A percentile compares a stretch with the other conserved stretches of the same genome.
Evolutionary conservation across 2,888 invertebrate genomes (phyloP).

Genomic region (Caenorhabditis sinica): DNA sequence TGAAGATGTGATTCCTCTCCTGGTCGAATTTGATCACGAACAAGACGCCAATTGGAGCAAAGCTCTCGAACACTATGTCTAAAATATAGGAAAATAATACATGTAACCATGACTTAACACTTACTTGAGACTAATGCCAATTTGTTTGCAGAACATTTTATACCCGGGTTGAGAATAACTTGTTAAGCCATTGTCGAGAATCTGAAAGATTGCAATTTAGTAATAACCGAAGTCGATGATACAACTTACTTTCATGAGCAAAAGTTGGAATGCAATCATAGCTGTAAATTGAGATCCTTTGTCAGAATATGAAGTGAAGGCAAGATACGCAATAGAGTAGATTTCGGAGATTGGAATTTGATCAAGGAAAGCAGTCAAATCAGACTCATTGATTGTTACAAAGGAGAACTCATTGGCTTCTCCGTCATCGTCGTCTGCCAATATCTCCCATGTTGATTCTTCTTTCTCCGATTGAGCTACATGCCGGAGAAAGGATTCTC

Average conservation of each 20-base stretch:
- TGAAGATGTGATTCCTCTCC: conserved; percentile 72
- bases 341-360: conserved; percentile 80
- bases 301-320: conserved; percentile 76
- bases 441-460: conserved; percentile 74
- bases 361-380: conserved; percentile 78
- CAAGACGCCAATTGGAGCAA: conserved; percentile 77
- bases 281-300: conserved; percentile 75
- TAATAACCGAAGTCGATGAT: too few relatives aligned
- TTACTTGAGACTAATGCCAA: conserved; percentile 79
- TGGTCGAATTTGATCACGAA: conserved; percentile 61
- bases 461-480: conserved; percentile 70
- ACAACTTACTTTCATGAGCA: conserved; percentile 72
- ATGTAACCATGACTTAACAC: conserved; percentile 14
- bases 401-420: conserved; percentile 74
- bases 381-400: conserved; percentile 77
- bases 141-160: conserved; percentile 80
- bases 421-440: conserved; percentile 72
- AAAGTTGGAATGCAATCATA: conserved; percentile 78
- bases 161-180: conserved; percentile 75
- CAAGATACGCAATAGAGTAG: conserved; percentile 76
- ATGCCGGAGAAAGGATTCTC: conserved; percentile 74
- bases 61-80: conserved; percentile 79
- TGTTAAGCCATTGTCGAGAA: conserved; percentile 80
- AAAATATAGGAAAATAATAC: too few relatives aligned
- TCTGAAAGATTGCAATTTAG: conserved; percentile 27